Conservation (phyloP, 2,888 invertebrate genomes). For the Philereme transversata region DNA sequence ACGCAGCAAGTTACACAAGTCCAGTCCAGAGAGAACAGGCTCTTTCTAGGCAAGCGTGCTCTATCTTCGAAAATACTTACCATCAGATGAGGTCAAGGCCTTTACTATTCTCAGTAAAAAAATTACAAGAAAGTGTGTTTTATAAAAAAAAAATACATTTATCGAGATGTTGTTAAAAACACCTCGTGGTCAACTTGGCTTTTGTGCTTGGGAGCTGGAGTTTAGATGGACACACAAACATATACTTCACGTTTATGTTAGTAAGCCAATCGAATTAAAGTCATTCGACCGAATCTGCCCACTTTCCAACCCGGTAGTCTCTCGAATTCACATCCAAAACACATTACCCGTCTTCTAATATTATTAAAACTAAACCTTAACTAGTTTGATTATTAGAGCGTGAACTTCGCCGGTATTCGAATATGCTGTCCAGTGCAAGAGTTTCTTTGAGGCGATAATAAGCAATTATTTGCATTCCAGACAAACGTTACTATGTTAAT, state of each 20-base stretch:
- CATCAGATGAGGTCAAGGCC: too few species aligned
- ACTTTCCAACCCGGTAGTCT: not conserved
- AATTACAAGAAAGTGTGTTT: too few species aligned
- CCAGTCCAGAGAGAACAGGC: too few species aligned
- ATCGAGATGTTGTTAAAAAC: too few species aligned
- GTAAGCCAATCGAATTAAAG: not conserved
- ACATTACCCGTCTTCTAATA: not conserved
- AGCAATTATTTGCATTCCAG: not conserved
- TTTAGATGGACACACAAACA: not conserved
- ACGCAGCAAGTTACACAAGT: too few species aligned
- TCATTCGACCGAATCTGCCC: not conserved
- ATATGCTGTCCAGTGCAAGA: not conserved
- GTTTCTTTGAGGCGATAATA: not conserved
- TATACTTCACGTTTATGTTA: not conserved
- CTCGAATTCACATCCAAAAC: not conserved
- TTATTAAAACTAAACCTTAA: not conserved
- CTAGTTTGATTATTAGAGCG: not conserved
- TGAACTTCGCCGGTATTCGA: not conserved
- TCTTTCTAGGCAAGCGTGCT: too few species aligned
- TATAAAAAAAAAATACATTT: too few species aligned
- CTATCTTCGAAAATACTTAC: too few species aligned
- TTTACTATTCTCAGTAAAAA: too few species aligned
- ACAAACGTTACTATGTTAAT: too few species aligned
- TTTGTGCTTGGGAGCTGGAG: not conserved
- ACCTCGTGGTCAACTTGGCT: too few species aligned